These are phyloP conservation scores for Pangasius sanitwongsei DNA, from an alignment of 2,797 vertebrate genomes.

Conservation along the genomic window DNA sequence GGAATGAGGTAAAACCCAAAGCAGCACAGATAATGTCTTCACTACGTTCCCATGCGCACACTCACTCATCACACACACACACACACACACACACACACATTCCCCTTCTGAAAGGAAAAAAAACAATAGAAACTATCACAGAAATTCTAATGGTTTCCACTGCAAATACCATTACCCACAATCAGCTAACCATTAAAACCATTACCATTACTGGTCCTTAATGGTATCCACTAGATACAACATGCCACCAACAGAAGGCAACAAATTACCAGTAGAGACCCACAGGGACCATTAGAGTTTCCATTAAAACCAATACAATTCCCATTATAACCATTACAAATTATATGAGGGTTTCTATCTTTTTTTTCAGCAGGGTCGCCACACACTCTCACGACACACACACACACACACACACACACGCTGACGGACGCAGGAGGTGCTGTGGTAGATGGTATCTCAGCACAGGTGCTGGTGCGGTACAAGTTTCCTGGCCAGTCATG, in stretches of 20 bases:
- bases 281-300: too few species aligned
- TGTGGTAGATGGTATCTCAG: conserved; percentile 50
- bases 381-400: background rate
- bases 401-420: background rate
- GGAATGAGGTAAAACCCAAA: background rate
- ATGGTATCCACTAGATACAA: too few species aligned
- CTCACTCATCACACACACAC: background rate
- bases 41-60: background rate
- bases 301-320: too few species aligned
- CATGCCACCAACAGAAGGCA: too few species aligned
- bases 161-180: too few species aligned
- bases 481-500: conserved; percentile 32
- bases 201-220: too few species aligned
- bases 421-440: conserved; percentile 22
- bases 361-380: background rate
- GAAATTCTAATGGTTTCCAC: too few species aligned
- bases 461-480: conserved; percentile 46
- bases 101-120: background rate
- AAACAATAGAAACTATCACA: too few species aligned
- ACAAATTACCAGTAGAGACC: too few species aligned
- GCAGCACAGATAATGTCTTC: background rate
- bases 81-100: background rate
- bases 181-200: too few species aligned
- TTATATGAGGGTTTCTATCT: too few species aligned
- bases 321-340: too few species aligned